Evolutionary conservation across 2,113 vertebrate genomes (phyloP).

Genomic region (Glaucidium brasilianum): DNA sequence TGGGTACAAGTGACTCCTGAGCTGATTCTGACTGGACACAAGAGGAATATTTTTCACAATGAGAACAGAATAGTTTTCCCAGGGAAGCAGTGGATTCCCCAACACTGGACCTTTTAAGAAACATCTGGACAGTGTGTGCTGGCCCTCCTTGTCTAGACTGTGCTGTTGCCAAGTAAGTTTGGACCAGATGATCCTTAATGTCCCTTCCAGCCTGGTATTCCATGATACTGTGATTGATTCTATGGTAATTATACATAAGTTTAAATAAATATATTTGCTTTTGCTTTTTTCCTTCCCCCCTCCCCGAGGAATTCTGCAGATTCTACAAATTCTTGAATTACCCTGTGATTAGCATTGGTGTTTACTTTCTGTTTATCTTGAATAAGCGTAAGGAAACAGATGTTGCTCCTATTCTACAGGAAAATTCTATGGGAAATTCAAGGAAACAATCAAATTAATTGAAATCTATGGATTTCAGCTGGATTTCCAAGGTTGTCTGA

Average conservation of each 20-base stretch:
- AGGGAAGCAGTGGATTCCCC: too few species aligned
- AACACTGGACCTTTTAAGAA: too few species aligned
- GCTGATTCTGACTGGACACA: too few species aligned
- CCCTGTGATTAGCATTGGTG: rapidly evolving
- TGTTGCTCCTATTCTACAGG: background rate
- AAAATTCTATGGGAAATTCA: background rate
- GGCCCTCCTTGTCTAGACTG: too few species aligned
- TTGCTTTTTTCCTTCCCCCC: background rate
- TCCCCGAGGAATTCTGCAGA: background rate
- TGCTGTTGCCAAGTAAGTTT: too few species aligned
- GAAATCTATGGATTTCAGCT: background rate
- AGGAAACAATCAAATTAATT: background rate
- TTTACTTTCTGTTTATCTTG: background rate
- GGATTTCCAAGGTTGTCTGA: background rate
- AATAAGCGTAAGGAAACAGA: background rate
- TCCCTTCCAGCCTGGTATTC: too few species aligned
- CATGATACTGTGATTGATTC: too few species aligned
- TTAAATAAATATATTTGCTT: background rate
- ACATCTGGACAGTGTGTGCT: too few species aligned
- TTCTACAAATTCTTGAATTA: background rate
- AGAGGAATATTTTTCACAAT: too few species aligned
- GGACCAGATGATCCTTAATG: too few species aligned
- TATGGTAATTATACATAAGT: background rate
- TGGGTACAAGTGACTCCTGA: too few species aligned
- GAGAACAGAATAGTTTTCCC: too few species aligned